Evolutionary conservation across 92 coral and sea anemone genomes (phyloP).

Genomic region (Ricordea florida): DNA sequence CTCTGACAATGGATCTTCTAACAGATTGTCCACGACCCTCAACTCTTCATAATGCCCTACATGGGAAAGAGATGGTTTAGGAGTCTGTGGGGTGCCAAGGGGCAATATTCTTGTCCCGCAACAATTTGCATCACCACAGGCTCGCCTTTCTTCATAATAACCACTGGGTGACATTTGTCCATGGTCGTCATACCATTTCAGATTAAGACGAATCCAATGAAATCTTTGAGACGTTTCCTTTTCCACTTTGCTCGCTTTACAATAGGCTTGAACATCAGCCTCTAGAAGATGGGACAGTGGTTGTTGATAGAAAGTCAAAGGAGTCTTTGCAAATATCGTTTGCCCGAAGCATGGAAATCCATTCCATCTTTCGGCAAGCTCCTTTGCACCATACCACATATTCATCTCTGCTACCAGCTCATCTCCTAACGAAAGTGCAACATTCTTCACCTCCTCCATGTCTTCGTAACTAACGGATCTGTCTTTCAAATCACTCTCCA

Average conservation of each 20-base stretch:
- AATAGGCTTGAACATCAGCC: constrained; percentile 49
- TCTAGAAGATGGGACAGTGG: constrained; percentile 50
- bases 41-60: constrained; percentile 16
- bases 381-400: constrained; percentile 50
- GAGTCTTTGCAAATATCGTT: constrained; percentile 31
- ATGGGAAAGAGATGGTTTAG: constrained; percentile 46
- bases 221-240: constrained; percentile 28
- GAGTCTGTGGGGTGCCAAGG: constrained; percentile 2
- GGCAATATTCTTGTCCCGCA: constrained; percentile 47
- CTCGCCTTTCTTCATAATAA: constrained; percentile 38
- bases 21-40: neutral
- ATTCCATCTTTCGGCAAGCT: constrained; percentile 56
- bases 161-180: constrained; percentile 37
- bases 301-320: constrained; percentile 35
- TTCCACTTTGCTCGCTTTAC: constrained; percentile 31
- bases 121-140: constrained; percentile 32
- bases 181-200: constrained; percentile 42
- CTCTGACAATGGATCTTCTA: neutral
- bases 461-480: constrained; percentile 12
- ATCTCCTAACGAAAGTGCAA: constrained; percentile 23
- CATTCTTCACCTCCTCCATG: neutral
- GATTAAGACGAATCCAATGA: constrained; percentile 43
- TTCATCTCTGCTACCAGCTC: constrained; percentile 56
- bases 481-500: constrained; percentile 21
- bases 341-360: constrained; percentile 58